Conservation (phyloP, 1,140 invertebrate species). For the Mamestra configurata region DNA sequence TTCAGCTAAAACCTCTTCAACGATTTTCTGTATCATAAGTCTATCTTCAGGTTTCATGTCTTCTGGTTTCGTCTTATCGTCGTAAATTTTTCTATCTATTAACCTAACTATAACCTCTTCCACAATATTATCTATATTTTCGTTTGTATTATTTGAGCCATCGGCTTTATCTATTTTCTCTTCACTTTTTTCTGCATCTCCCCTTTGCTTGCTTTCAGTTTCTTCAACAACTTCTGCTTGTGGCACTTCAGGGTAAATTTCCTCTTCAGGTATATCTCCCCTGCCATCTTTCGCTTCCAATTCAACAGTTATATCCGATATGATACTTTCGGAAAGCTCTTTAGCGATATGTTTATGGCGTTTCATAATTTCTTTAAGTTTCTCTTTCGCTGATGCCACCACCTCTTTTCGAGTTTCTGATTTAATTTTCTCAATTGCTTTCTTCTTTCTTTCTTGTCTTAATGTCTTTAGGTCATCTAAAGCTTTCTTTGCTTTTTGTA, state of each 20-base stretch:
- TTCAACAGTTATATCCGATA: conserved; percentile 60
- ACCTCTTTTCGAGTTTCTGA: conserved; percentile 83
- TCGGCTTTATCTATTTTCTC: conserved; percentile 44
- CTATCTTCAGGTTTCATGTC: conserved; percentile 80
- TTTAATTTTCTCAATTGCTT: conserved; percentile 82
- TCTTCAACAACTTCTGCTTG: conserved; percentile 33
- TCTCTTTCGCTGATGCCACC: conserved; percentile 85
- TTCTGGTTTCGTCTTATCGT: conserved; percentile 81
- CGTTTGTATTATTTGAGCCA: conserved; percentile 66
- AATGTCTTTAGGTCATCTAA: conserved; percentile 72
- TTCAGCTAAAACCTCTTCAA: conserved; percentile 85
- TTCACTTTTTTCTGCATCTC: conserved; percentile 52
- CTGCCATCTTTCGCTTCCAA: conserved; percentile 66
- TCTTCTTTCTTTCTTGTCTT: conserved; percentile 77
- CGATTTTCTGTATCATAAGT: conserved; percentile 83
- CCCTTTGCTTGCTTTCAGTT: conserved; percentile 31
- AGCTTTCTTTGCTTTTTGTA: conserved; percentile 67
- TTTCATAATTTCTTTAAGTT: conserved; percentile 86
- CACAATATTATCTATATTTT: conserved; percentile 84
- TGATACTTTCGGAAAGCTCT: conserved; percentile 74
- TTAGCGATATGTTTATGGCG: conserved; percentile 83
- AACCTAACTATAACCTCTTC: conserved; percentile 85
- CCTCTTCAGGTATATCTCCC: conserved; percentile 76
- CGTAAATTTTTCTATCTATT: conserved; percentile 84
- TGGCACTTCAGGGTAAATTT: conserved; percentile 54